phyloP scores from a whole-genome alignment of 1,140 invertebrate species.

The Pseudachorutes palmiensis region DNA sequence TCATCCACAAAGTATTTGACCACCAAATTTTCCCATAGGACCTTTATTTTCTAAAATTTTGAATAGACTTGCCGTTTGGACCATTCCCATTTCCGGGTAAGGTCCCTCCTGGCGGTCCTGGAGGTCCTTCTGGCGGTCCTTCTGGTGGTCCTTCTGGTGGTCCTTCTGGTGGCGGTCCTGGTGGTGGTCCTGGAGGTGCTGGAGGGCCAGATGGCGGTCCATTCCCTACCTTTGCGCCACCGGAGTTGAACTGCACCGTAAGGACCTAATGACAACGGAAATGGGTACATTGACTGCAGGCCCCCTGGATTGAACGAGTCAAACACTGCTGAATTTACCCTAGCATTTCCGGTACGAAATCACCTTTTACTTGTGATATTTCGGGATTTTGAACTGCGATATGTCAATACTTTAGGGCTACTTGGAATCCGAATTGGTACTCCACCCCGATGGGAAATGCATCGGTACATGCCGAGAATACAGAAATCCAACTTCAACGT shows the following conservation, averaged over 20 bases:
- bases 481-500: constrained; percentile 12
- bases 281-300: constrained; percentile 3
- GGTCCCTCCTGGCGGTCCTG: background rate
- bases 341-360: background rate
- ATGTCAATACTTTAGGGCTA: too few relatives aligned
- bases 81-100: background rate
- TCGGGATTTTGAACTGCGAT: too few relatives aligned
- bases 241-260: constrained; percentile 1
- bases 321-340: constrained; percentile 3
- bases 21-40: background rate
- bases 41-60: background rate
- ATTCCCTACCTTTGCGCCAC: background rate
- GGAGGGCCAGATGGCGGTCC: background rate
- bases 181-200: background rate
- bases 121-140: background rate
- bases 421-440: constrained; percentile 23
- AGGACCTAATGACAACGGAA: constrained; percentile 1
- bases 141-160: background rate
- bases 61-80: background rate
- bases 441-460: constrained; percentile 19
- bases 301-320: background rate
- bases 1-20: background rate
- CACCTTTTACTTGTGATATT: too few relatives aligned
- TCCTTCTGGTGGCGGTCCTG: background rate
- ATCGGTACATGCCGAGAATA: constrained; percentile 21